Conservation (phyloP, 2,797 vertebrate species). For the Passerculus sandwichensis region DNA sequence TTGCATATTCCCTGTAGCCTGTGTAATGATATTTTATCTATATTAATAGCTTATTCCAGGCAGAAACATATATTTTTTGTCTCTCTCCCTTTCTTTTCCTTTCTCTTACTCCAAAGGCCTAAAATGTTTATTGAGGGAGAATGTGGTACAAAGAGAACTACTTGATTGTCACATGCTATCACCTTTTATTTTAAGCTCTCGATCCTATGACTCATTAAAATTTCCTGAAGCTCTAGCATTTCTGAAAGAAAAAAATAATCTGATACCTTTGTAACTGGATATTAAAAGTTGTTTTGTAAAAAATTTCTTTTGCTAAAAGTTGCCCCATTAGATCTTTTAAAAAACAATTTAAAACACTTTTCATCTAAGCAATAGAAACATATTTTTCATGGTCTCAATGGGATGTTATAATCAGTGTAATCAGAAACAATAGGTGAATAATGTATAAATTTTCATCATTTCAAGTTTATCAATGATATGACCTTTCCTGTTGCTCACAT, state of each 20-base stretch:
- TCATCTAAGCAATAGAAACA: background rate
- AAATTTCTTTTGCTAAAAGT: background rate
- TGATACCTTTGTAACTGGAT: background rate
- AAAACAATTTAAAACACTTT: background rate
- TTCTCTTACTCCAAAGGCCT: background rate
- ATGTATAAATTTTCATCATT: background rate
- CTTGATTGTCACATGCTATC: background rate
- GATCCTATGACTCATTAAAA: conserved; percentile 22
- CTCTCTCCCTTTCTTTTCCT: background rate
- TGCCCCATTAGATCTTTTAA: background rate
- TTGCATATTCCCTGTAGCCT: background rate
- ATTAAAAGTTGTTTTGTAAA: background rate
- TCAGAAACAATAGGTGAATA: background rate
- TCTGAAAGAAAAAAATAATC: conserved; percentile 4
- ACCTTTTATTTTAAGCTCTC: conserved; percentile 31
- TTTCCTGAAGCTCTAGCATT: background rate
- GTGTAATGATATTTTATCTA: conserved; percentile 30
- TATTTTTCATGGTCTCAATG: background rate
- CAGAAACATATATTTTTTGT: background rate
- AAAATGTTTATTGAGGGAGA: background rate
- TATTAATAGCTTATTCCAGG: background rate
- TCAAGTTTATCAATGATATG: background rate
- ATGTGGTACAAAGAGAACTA: background rate
- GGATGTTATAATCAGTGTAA: background rate
- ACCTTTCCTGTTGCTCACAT: background rate